Base-by-base conservation (phyloP, 1,140 invertebrate species). In the Bicyclus anynana region DNA sequence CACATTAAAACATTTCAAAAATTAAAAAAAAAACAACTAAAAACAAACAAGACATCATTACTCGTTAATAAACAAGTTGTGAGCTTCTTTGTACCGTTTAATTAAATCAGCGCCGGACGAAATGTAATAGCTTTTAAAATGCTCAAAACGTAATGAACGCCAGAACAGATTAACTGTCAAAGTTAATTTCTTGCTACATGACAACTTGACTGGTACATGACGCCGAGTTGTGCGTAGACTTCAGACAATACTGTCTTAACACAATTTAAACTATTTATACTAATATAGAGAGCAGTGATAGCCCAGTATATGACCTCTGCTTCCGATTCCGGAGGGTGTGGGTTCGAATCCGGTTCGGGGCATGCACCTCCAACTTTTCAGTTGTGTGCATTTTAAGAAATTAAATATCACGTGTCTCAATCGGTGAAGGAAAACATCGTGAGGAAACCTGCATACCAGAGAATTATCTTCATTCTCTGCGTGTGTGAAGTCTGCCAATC, bases 141-240 rank as follows among this genome's bases (percentile, higher is more conserved):
- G 29, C 53, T 9, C 2, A 14, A 47, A 47, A 47, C 44, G n/a
- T 26, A 14, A 26, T 47, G 35, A 50, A n/a, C 33, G 54, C 21
- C 47, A 37, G 54, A 50, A 57, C 54, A 20, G 50, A 57, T 57
- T 50, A 38, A 27, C 33, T 57, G 54, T 57, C 54, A 57, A 57
- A 57, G 53, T 14, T 33, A 33, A 53, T 47, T 47, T 26, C 21
- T 47, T 26, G 44, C 44, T 26, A 27, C 44, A 47, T 26, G 53
- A 35, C 42, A 54, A 54, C 16, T 47, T 54, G 42, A 54, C 27
- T 29, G 40, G 21, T 47, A 54, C 53, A 27, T 40, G 53, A 55
- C 47, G 33, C 46, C 10, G 18, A n/a, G 13, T 38, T 14, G 10
- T 9, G 17, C 12, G 35, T 20, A 18, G 29, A 50, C 37, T 10